A percentile compares a stretch with the other conserved stretches of the same genome.
Evolutionary conservation across 2,888 invertebrate species (phyloP).

Genomic region (Hirtodrosophila alboralis): DNA sequence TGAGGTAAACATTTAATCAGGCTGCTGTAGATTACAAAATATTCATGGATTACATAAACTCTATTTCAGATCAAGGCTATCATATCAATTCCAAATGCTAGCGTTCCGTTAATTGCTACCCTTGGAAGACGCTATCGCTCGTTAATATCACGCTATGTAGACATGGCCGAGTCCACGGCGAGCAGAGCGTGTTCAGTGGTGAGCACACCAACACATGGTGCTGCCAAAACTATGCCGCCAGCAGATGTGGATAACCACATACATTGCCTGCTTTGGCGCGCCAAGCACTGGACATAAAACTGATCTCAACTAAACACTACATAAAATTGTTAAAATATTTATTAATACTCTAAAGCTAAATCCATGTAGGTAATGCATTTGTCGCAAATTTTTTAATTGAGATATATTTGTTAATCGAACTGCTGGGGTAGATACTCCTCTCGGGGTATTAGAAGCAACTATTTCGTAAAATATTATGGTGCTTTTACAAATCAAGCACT

Average conservation of each 20-base stretch:
- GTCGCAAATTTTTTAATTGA: conserved; percentile 3
- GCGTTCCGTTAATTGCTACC: conserved; percentile 87
- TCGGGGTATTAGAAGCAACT: not conserved
- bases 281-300: conserved; percentile 82
- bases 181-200: conserved; percentile 38
- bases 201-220: conserved; percentile 70
- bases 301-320: conserved; percentile 53
- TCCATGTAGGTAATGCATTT: conserved; percentile 11
- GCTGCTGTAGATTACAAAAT: not conserved
- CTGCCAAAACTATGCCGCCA: conserved; percentile 64
- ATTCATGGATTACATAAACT: not conserved
- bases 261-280: conserved; percentile 83
- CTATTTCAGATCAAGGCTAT: conserved; percentile 86
- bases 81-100: conserved; percentile 85
- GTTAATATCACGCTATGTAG: conserved; percentile 87
- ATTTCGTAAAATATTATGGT: conserved; percentile 22
- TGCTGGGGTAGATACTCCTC: conserved; percentile 11
- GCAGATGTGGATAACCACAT: conserved; percentile 82
- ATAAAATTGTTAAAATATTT: conserved; percentile 49
- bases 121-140: conserved; percentile 94
- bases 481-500: conserved; percentile 23
- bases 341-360: conserved; percentile 27
- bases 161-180: conserved; percentile 81
- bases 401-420: conserved; percentile 11
- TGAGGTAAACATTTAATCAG: conserved; percentile 85